Evolutionary conservation across 2,113 vertebrate genomes (phyloP).

Genomic region (Paradoxurus hermaphroditus): DNA sequence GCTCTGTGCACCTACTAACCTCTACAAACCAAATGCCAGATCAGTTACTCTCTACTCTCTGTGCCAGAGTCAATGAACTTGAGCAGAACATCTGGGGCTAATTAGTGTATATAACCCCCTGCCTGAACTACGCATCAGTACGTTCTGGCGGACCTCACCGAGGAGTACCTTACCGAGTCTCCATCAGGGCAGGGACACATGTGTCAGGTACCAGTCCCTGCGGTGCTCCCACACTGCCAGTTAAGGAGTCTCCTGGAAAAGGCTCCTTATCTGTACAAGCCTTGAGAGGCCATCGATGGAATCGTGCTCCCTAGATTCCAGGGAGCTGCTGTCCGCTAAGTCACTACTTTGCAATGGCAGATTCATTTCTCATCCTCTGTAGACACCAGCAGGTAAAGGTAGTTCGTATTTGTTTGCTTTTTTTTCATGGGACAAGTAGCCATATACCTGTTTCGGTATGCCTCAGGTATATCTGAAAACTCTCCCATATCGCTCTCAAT

Average conservation of each 20-base stretch:
- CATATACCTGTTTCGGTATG: not conserved
- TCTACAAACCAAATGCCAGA: not conserved
- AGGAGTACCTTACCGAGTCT: not conserved
- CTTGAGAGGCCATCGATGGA: not conserved
- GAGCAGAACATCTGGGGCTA: not conserved
- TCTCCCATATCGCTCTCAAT: not conserved
- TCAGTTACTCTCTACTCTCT: not conserved
- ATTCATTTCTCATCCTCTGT: not conserved
- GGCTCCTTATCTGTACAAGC: not conserved
- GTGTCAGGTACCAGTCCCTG: not conserved
- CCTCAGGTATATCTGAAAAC: not conserved
- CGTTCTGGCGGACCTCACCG: not conserved
- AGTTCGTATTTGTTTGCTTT: not conserved
- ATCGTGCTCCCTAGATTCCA: not conserved
- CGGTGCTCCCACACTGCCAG: not conserved
- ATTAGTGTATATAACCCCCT: not conserved
- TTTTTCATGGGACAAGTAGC: not conserved
- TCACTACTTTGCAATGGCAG: not conserved
- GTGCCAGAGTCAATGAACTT: not conserved
- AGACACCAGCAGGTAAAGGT: not conserved
- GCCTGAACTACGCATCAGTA: not conserved
- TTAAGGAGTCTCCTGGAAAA: constrained; percentile 1
- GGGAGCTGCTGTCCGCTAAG: not conserved
- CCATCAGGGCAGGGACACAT: not conserved
- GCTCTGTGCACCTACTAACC: not conserved